phyloP scores from a whole-genome alignment of 1,140 invertebrate species.

The Coptotermes formosanus region DNA sequence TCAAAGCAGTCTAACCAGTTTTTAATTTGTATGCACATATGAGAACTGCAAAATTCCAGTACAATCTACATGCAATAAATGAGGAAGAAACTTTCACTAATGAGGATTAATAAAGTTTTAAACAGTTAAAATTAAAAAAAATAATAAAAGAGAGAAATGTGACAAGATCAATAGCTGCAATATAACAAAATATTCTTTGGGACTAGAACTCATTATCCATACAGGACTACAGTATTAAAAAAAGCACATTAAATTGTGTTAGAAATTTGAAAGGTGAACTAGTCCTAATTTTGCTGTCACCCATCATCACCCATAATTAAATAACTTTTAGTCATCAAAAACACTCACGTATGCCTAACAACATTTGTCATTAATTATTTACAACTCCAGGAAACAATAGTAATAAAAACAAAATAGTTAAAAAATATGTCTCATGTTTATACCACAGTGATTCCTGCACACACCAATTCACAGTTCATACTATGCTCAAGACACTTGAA shows the following conservation, averaged over 20 bases:
- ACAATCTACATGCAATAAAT: too few species aligned
- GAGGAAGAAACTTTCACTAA: too few species aligned
- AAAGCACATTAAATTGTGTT: neutral
- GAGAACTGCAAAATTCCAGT: neutral
- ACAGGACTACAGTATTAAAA: neutral
- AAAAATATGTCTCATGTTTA: neutral
- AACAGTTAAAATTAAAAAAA: neutral
- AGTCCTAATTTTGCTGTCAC: neutral
- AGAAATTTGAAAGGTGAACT: neutral
- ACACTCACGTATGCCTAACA: neutral
- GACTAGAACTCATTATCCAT: neutral
- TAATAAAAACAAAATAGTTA: neutral
- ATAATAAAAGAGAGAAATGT: neutral
- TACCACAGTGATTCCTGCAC: neutral
- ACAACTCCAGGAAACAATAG: neutral
- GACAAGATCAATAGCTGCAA: neutral
- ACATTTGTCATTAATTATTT: neutral
- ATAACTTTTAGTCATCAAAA: neutral
- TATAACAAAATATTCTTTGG: neutral
- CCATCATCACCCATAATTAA: neutral
- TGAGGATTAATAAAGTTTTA: neutral
- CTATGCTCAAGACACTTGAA: neutral
- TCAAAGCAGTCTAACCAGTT: neutral
- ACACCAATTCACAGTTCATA: neutral
- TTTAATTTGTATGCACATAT: neutral